A percentile compares a stretch with the other conserved stretches of the same genome.
Conservation (phyloP, 1,140 invertebrate genomes). For the Leptonema lineaticorne region DNA sequence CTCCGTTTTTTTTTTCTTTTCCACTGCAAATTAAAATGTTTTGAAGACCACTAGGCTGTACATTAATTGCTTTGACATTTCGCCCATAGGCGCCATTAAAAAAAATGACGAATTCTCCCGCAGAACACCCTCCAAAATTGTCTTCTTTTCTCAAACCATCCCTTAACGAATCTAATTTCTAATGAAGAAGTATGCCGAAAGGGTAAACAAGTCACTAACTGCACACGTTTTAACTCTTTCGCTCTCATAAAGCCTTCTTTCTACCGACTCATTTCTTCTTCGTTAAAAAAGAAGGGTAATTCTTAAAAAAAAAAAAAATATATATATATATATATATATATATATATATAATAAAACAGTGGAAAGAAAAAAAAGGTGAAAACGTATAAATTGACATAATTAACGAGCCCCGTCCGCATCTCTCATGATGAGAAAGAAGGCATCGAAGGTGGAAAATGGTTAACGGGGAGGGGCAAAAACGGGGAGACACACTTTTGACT, state of each 20-base stretch:
- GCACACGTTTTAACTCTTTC: too few relatives aligned
- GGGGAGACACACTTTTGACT: slow-evolving; percentile 19
- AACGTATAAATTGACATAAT: slow-evolving; percentile 29
- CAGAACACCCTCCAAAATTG: neutral
- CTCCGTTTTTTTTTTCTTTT: too few relatives aligned
- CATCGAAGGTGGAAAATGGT: too few relatives aligned
- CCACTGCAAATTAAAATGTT: slow-evolving; percentile 13
- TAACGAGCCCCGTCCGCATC: neutral
- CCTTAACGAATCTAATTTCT: slow-evolving; percentile 29
- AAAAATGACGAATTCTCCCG: neutral
- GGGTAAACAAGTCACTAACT: slow-evolving; percentile 20
- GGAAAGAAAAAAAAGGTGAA: slow-evolving; percentile 26
- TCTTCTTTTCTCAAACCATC: neutral
- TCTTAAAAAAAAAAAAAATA: too few relatives aligned
- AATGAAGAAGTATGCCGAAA: neutral
- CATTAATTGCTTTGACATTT: slow-evolving; percentile 25
- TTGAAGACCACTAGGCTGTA: slow-evolving; percentile 8
- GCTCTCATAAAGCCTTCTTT: too few relatives aligned
- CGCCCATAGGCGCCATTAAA: slow-evolving; percentile 12
- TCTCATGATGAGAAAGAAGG: neutral
- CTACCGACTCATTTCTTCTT: neutral
- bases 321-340: too few relatives aligned
- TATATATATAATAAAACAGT: too few relatives aligned
- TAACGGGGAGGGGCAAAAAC: too few relatives aligned
- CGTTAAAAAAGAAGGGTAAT: slow-evolving; percentile 17